phyloP scores from a whole-genome alignment of 2,797 vertebrate genomes.

The Sebastes oblongus region DNA sequence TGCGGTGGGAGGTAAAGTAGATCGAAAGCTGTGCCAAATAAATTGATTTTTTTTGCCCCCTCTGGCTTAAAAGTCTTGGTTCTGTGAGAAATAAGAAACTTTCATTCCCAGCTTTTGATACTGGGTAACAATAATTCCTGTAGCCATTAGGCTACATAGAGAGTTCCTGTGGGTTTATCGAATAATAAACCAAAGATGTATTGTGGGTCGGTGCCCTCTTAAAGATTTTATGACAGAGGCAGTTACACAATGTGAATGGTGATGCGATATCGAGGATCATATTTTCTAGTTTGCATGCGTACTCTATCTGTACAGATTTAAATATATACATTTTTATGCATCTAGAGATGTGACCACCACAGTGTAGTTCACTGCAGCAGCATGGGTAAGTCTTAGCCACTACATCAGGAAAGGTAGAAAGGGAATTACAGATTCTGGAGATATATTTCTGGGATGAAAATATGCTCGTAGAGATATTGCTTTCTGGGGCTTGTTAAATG shows the following conservation, averaged over 20 bases:
- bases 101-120: neutral
- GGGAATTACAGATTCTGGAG: conserved; percentile 25
- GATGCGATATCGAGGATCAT: neutral
- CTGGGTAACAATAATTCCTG: conserved; percentile 10
- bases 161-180: conserved; percentile 20
- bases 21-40: neutral
- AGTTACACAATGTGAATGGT: conserved; percentile 26
- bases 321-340: conserved; percentile 23
- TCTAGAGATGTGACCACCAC: neutral
- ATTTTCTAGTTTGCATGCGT: conserved; percentile 5
- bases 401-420: neutral
- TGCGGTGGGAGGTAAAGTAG: neutral
- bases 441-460: conserved; percentile 22
- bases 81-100: conserved; percentile 2
- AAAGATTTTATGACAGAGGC: conserved; percentile 39
- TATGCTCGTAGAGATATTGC: neutral
- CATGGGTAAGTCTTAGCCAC: neutral
- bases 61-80: neutral
- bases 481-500: conserved; percentile 38
- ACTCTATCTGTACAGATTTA: conserved; percentile 8
- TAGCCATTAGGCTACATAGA: conserved; percentile 1
- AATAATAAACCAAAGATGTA: conserved; percentile 39
- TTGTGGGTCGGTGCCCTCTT: conserved; percentile 10
- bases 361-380: neutral
- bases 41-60: neutral